Conservation (phyloP, 2,888 invertebrate genomes). For the Poecilus cupreus region DNA sequence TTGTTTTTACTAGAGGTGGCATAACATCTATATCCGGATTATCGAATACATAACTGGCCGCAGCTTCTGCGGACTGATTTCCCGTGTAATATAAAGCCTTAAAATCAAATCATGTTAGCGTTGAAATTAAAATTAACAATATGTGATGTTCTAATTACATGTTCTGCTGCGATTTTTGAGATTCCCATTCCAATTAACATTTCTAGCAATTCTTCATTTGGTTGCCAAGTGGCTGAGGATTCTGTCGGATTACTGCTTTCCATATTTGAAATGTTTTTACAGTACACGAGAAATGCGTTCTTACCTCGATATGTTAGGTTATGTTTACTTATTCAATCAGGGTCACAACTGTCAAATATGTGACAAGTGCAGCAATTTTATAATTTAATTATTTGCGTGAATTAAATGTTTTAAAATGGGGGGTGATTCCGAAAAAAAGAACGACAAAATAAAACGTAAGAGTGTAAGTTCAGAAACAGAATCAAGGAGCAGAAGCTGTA, state of each 20-base stretch:
- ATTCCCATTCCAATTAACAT: constrained; percentile 73
- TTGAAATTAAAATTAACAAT: constrained; percentile 35
- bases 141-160: constrained; percentile 66
- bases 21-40: constrained; percentile 69
- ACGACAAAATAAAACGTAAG: not conserved
- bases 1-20: constrained; percentile 59
- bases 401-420: not conserved
- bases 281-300: constrained; percentile 2
- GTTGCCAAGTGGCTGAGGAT: constrained; percentile 65
- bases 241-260: constrained; percentile 50
- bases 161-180: constrained; percentile 70
- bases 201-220: constrained; percentile 71
- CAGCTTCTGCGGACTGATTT: constrained; percentile 75
- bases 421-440: not conserved
- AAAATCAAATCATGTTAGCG: constrained; percentile 57
- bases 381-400: not conserved
- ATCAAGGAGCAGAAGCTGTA: not conserved
- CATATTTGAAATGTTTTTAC: constrained; percentile 16
- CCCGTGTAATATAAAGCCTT: constrained; percentile 76
- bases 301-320: constrained; percentile 32
- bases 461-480: not conserved
- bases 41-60: constrained; percentile 75
- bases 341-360: constrained; percentile 9
- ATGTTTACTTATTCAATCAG: constrained; percentile 23
- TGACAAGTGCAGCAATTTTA: not conserved